phyloP scores from a whole-genome alignment of 2,113 vertebrate genomes.

The Ginglymostoma cirratum region DNA sequence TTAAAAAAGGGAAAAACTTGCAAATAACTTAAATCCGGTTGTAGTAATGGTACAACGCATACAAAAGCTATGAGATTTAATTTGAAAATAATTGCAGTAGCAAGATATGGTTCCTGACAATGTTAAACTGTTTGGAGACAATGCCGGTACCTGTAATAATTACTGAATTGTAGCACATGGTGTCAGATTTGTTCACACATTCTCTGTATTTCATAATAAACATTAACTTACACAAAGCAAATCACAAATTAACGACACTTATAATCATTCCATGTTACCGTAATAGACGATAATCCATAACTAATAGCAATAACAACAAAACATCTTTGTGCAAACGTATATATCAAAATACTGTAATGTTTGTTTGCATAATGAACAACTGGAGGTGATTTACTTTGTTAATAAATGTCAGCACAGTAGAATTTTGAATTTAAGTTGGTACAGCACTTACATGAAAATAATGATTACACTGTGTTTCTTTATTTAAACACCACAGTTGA shows the following conservation, averaged over 20 bases:
- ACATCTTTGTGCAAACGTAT: background rate
- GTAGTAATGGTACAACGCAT: background rate
- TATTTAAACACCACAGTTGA: conserved; percentile 36
- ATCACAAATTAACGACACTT: background rate
- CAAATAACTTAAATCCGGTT: background rate
- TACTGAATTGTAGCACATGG: background rate
- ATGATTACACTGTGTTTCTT: conserved; percentile 15
- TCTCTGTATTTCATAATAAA: background rate
- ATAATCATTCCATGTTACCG: background rate
- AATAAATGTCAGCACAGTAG: background rate
- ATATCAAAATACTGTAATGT: background rate
- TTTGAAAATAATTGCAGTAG: background rate
- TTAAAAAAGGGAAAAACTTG: background rate
- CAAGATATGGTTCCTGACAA: background rate
- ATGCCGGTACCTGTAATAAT: background rate
- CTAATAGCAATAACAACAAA: background rate
- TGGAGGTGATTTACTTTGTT: background rate
- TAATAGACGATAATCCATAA: background rate
- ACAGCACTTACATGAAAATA: background rate
- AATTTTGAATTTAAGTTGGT: background rate
- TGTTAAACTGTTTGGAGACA: background rate
- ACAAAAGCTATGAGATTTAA: background rate
- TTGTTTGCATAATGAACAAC: background rate
- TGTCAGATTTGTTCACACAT: background rate
- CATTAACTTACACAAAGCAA: background rate